Conservation (phyloP, 2,113 vertebrate genomes). For the Halichoerus grypus region DNA sequence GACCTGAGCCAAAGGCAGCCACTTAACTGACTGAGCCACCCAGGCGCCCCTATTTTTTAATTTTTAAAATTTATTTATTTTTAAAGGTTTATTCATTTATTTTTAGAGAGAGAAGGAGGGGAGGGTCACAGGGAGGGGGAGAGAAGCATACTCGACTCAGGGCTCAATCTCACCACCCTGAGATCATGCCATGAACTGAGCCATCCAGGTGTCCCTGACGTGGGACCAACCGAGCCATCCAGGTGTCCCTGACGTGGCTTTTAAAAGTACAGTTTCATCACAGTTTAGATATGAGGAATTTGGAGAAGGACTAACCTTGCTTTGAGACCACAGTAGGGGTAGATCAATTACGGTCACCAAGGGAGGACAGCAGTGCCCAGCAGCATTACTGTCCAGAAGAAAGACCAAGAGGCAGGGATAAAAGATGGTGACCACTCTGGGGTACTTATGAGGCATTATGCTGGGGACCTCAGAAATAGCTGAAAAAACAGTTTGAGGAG, state of each 20-base stretch:
- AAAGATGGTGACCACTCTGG: background rate
- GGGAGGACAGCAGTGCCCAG: background rate
- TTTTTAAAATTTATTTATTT: background rate
- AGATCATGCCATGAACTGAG: background rate
- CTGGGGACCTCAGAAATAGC: background rate
- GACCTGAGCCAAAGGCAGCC: too few relatives aligned
- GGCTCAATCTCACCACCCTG: background rate
- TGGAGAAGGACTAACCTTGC: background rate
- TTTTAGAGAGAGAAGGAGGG: too few relatives aligned
- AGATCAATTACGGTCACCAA: background rate
- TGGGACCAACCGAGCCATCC: background rate
- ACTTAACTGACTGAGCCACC: too few relatives aligned
- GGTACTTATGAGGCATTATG: background rate
- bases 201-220: background rate
- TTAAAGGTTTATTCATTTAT: too few relatives aligned
- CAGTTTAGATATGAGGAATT: background rate
- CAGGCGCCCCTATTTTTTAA: background rate
- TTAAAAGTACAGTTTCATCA: background rate
- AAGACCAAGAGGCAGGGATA: background rate
- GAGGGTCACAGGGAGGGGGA: background rate
- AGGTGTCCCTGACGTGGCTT: background rate
- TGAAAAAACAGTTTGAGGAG: background rate
- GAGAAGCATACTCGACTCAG: background rate
- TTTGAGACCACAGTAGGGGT: background rate
- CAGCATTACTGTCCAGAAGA: background rate